Evolutionary conservation across 2,888 invertebrate species (phyloP).

Genomic region (Ethmia dodecea): DNA sequence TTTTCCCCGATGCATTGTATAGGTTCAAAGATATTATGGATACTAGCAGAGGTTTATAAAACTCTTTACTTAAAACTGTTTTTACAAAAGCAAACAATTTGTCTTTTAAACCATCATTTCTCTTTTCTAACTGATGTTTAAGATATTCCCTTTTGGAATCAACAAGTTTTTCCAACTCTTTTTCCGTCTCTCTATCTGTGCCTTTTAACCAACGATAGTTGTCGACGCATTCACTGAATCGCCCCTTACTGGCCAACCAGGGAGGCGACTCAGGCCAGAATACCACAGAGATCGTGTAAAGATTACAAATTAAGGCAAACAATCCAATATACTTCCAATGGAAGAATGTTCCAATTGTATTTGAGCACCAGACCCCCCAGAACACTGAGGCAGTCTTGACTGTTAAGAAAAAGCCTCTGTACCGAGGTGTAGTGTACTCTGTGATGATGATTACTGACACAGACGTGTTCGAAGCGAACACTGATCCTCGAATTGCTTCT

Average conservation of each 20-base stretch:
- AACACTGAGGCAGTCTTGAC: conserved; percentile 19
- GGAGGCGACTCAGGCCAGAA: conserved; percentile 25
- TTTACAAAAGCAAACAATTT: conserved; percentile 17
- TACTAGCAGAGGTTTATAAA: conserved; percentile 32
- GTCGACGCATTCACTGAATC: conserved; percentile 21
- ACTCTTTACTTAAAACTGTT: conserved; percentile 22
- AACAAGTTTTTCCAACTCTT: conserved; percentile 19
- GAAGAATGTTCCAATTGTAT: conserved; percentile 21
- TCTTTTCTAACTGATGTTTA: conserved; percentile 10
- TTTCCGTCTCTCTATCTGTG: conserved; percentile 14
- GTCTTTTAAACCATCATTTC: conserved; percentile 16
- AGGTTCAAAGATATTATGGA: not conserved
- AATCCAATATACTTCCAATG: conserved; percentile 21
- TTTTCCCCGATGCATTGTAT: conserved; percentile 25
- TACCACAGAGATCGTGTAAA: conserved; percentile 12
- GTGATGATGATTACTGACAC: conserved; percentile 17
- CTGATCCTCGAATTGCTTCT: conserved; percentile 16
- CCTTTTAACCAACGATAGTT: conserved; percentile 19
- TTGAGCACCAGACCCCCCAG: conserved; percentile 20
- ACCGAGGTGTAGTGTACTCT: conserved; percentile 21
- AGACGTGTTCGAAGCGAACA: conserved; percentile 9
- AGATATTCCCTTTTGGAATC: conserved; percentile 20
- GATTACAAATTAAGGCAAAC: conserved; percentile 14
- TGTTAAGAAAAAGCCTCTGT: conserved; percentile 20
- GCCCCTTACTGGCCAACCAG: conserved; percentile 22